phyloP scores from a whole-genome alignment of 1,140 invertebrate genomes.

The Tachypleus tridentatus region DNA sequence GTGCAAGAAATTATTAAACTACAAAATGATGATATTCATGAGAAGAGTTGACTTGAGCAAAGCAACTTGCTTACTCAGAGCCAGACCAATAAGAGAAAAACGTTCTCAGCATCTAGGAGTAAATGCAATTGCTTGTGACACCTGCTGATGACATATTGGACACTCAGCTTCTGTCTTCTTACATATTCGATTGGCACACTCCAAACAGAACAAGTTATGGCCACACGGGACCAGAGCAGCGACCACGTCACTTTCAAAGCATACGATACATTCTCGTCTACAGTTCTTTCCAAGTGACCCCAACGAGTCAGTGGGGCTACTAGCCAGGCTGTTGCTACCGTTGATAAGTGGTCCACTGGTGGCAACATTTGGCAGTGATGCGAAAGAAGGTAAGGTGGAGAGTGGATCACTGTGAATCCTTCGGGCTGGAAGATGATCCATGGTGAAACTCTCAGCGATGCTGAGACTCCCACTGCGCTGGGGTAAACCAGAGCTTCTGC shows the following conservation, averaged over 20 bases:
- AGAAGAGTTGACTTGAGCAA: neutral
- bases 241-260: constrained; percentile 71
- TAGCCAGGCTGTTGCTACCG: constrained; percentile 34
- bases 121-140: constrained; percentile 68
- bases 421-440: constrained; percentile 31
- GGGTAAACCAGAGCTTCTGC: neutral
- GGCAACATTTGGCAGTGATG: constrained; percentile 19
- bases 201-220: constrained; percentile 86
- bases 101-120: constrained; percentile 32
- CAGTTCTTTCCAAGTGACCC: constrained; percentile 29
- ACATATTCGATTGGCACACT: constrained; percentile 72
- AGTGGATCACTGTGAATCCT: constrained; percentile 36
- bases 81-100: neutral
- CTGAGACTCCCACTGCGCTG: constrained; percentile 22
- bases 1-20: constrained; percentile 24
- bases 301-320: constrained; percentile 48
- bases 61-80: neutral
- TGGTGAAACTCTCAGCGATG: constrained; percentile 24
- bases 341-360: constrained; percentile 5
- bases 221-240: constrained; percentile 84
- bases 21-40: constrained; percentile 20
- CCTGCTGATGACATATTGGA: constrained; percentile 65
- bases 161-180: constrained; percentile 43
- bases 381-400: constrained; percentile 19
- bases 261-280: constrained; percentile 65